Evolutionary conservation across 1,140 invertebrate genomes (phyloP).

Genomic region (Ceratosolen fusciceps): DNA sequence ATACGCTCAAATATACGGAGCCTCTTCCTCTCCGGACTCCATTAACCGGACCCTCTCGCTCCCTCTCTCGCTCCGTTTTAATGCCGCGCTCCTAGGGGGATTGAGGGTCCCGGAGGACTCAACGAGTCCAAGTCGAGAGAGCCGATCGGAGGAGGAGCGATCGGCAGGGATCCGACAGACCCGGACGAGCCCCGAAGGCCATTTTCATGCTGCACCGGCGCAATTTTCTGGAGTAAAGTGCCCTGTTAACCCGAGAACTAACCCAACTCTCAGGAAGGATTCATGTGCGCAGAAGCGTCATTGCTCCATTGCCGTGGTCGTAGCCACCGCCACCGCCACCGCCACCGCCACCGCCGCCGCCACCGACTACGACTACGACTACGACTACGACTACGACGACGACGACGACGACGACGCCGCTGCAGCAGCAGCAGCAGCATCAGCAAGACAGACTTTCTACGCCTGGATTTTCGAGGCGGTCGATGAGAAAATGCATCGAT

Average conservation of each 20-base stretch:
- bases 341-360: too few relatives aligned
- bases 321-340: not conserved
- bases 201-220: not conserved
- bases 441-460: not conserved
- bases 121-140: too few relatives aligned
- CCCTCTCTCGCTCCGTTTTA: not conserved
- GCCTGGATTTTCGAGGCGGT: constrained; percentile 34
- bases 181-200: not conserved
- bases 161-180: too few relatives aligned
- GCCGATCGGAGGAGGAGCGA: too few relatives aligned
- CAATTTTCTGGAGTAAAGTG: constrained; percentile 14
- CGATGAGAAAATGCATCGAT: constrained; percentile 37
- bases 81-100: too few relatives aligned
- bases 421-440: not conserved
- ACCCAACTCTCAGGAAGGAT: not conserved
- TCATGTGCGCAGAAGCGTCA: constrained; percentile 39
- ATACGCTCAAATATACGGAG: constrained; percentile 1
- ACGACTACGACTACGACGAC: too few relatives aligned
- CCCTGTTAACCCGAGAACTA: not conserved
- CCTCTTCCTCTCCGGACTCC: not conserved
- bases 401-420: too few relatives aligned
- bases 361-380: too few relatives aligned
- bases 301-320: not conserved
- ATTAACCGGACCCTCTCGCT: not conserved
- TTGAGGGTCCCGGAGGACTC: too few relatives aligned